These are phyloP conservation scores for Oryzias celebensis DNA, from an alignment of 2,113 vertebrate species.

Conservation along the genomic window DNA sequence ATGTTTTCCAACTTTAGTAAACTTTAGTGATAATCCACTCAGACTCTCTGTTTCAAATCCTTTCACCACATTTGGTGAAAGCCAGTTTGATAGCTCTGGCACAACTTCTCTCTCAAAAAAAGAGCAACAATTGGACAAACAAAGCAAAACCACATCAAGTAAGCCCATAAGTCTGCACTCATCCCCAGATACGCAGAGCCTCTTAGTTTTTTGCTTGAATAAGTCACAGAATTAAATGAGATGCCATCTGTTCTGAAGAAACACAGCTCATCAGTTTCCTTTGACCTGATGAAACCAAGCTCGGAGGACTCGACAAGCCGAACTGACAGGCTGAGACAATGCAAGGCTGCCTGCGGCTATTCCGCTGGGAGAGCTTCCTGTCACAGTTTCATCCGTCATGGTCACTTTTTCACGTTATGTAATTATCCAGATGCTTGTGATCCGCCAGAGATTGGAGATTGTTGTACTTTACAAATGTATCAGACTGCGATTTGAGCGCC, in stretches of 20 bases:
- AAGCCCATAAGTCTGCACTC: not conserved
- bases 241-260: not conserved
- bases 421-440: conserved; percentile 1
- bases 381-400: conserved; percentile 2
- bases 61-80: not conserved
- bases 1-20: conserved; percentile 26
- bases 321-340: not conserved
- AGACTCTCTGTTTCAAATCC: not conserved
- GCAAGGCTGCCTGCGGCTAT: not conserved
- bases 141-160: not conserved
- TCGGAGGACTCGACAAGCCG: not conserved
- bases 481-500: not conserved
- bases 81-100: not conserved
- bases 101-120: not conserved
- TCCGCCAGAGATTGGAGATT: not conserved
- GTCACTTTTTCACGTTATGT: conserved; percentile 4
- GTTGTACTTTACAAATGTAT: not conserved
- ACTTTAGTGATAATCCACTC: not conserved
- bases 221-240: conserved; percentile 2
- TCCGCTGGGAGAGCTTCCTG: not conserved
- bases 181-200: not conserved
- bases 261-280: not conserved
- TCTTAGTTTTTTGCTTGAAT: not conserved
- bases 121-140: not conserved
- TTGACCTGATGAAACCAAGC: conserved; percentile 4